Base-by-base conservation (phyloP, 1,140 invertebrate species). In the Eueides isabella region DNA sequence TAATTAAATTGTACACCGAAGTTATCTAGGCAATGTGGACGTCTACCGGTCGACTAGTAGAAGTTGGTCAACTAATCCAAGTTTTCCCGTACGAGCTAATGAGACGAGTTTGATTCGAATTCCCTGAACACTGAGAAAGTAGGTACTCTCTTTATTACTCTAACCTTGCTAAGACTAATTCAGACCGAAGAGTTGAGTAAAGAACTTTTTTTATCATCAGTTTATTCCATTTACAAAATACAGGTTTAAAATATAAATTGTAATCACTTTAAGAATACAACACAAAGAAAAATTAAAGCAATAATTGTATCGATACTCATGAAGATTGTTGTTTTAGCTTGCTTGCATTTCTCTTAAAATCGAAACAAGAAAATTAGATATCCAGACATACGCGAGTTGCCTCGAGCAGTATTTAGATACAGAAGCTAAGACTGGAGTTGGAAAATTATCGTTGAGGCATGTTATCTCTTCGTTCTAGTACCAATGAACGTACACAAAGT, bases 31-130 rank as follows among this genome's bases (percentile, higher is more conserved):
- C 78, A 75, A 83, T 80, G 77, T 75, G 82, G 82, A 87, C 78
- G 80, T 80, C 72, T 68, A 82, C 79, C 69, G 64, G 82, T 77
- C 79, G 75, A 79, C 78, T 83, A 80, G 82, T 88, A 80, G 80
- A 87, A 92, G 88, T 92, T 90, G 87, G 85, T 88, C 86, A 91
- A 92, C 91, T 92, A 92, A 92, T 92, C 87, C 89, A 91, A 92
- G 88, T 91, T 91, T 92, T 90, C 88, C 87, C 87, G 85, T 88
- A 88, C 88, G 76, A 79, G 80, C 88, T 92, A 92, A 92, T 92
- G 91, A 92, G 87, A 90, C 83, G 88, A 91, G 89, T 92, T 92
- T 91, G 88, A 92, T 91, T 91, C 84, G 88, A 87, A 91, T 89
- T 91, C 87, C 84, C 82, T 71, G 76, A 79, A 82, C 79, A 80